Percentiles rank a stretch among this genome's conserved stretches.
These are phyloP conservation scores for Halichoerus grypus DNA, from an alignment of 2,113 vertebrate genomes.

Conservation along the genomic window DNA sequence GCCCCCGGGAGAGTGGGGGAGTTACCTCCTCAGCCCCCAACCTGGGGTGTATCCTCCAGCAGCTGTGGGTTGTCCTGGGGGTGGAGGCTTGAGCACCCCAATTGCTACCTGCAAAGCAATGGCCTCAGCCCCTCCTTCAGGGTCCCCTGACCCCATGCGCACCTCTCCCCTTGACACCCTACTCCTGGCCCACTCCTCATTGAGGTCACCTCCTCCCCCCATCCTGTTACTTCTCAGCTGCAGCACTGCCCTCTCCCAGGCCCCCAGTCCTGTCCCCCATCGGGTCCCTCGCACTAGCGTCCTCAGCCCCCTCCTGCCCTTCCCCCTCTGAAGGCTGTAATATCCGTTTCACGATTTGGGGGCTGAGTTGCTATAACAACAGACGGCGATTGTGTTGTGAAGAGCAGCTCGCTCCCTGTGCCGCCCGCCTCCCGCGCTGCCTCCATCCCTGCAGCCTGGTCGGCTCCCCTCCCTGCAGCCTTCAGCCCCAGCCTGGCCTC, in stretches of 20 bases:
- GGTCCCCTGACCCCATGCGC: not conserved
- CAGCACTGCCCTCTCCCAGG: not conserved
- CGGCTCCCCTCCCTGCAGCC: not conserved
- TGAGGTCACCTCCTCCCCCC: not conserved
- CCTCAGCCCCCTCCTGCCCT: slow-evolving; percentile 62
- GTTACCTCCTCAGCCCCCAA: not conserved
- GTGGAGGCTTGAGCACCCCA: not conserved
- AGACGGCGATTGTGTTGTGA: slow-evolving; percentile 83
- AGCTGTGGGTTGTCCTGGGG: not conserved
- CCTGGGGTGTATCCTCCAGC: not conserved
- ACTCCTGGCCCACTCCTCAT: not conserved
- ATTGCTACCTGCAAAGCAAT: not conserved
- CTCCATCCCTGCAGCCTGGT: slow-evolving; percentile 67
- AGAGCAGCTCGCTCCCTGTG: slow-evolving; percentile 71
- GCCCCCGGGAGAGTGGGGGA: not conserved
- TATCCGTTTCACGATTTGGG: slow-evolving; percentile 85
- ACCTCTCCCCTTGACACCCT: not conserved
- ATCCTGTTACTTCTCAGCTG: not conserved
- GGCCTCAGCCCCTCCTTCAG: not conserved
- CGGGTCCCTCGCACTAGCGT: not conserved
- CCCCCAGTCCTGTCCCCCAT: not conserved
- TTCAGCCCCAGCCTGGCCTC: slow-evolving; percentile 5
- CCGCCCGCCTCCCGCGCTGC: slow-evolving; percentile 26
- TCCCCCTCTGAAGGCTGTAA: slow-evolving; percentile 78
- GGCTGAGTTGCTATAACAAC: slow-evolving; percentile 85